Base-by-base conservation (phyloP, 2,797 vertebrate species). In the Onychomys arenicola region DNA sequence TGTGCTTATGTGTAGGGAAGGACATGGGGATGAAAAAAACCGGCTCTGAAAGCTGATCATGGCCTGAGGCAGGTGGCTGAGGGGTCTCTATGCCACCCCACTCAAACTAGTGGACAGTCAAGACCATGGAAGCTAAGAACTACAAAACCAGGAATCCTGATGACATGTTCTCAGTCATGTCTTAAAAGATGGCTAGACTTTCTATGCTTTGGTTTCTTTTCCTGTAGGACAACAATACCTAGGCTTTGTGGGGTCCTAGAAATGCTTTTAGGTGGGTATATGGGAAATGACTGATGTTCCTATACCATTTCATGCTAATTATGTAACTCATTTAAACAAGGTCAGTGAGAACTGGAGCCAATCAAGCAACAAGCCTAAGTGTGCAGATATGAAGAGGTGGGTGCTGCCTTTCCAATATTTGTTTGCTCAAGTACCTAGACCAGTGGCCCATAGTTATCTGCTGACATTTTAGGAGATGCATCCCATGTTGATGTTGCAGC, bases 1-100 rank as follows among this genome's bases (percentile, higher is more conserved):
- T 69, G 55, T 16, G 78, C 87, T 91, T 92, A 90, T 97, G 52
- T 69, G 27, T n/a, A 90, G 19, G 25, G 55, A 73, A 85, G 77
- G 37, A 90, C 12, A 40, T 16, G 67, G 1, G 43, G 67, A 86
- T 59, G 14, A 86, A 92, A 83, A 75, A n/a, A 93, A 71, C 11
- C 25, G 1, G 0, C 73, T 89, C 65, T 9, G 55, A 82, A 32
- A 10, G 69, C 16, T 77, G 25, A 77, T 25, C 46, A 32, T 6
- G 13, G 40, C 87, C 89, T 59, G 1, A 3, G 80, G 96, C 55
- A 46, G 32, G 49, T 11, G 69, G 81, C 69, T 57, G 93, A 75
- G 73, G 16, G n/a, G n/a, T 76, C 63, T 59, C 32, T 59, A 14
- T 43, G 4, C 21, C 11, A 63, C 23, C 71, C 27, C 2, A 86